These are phyloP conservation scores for Ivindomyrus marchei DNA, from an alignment of 2,113 vertebrate genomes.

Conservation along the genomic window DNA sequence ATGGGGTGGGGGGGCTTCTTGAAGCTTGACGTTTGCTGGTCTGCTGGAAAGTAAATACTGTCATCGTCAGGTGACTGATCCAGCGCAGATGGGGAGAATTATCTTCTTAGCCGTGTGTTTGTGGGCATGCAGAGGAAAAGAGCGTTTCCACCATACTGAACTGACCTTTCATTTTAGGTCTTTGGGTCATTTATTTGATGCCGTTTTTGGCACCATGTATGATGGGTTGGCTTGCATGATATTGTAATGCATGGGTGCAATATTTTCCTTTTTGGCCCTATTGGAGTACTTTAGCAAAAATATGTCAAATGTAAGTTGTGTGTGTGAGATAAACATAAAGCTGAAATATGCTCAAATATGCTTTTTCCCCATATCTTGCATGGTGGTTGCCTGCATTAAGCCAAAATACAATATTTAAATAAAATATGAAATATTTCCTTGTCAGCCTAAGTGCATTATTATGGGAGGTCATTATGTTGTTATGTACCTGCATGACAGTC, in stretches of 20 bases:
- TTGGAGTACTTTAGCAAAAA: background rate
- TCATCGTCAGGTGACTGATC: slow-evolving; percentile 6
- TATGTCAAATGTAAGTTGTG: background rate
- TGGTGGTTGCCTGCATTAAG: background rate
- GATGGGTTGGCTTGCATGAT: background rate
- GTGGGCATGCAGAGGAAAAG: no score
- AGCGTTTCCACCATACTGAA: background rate
- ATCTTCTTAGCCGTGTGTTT: background rate
- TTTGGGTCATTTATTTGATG: background rate
- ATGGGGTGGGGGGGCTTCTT: background rate
- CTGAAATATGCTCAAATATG: background rate
- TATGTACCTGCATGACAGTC: background rate
- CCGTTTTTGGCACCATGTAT: background rate
- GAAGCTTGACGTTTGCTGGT: background rate
- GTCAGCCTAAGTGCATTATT: background rate
- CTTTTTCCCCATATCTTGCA: background rate
- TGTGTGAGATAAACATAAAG: background rate
- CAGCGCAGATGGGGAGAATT: background rate
- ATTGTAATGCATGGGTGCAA: background rate
- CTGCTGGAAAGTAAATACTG: slow-evolving; percentile 10
- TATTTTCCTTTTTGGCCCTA: background rate
- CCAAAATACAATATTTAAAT: background rate
- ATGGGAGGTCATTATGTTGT: background rate
- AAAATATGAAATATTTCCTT: background rate
- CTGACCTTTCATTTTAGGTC: background rate